phyloP scores from a whole-genome alignment of 2,797 vertebrate genomes.

The Sebastiscus albofasciatus region DNA sequence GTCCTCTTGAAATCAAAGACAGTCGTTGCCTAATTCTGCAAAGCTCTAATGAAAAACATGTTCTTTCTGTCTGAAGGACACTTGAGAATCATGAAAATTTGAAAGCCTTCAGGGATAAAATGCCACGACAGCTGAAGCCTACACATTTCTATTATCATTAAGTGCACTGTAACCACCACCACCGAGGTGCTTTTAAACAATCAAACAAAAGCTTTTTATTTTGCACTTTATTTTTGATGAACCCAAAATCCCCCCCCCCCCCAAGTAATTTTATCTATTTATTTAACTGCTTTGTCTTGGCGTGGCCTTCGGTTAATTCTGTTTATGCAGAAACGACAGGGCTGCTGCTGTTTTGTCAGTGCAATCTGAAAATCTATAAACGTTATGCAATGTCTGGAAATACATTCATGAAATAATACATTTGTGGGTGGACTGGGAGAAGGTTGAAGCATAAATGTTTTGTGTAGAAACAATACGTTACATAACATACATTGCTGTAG shows the following conservation, averaged over 20 bases:
- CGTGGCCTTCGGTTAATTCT: background rate
- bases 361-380: conserved; percentile 56
- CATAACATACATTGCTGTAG: conserved; percentile 53
- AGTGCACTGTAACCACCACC: background rate
- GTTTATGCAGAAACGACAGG: conserved; percentile 20
- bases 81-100: conserved; percentile 1
- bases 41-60: conserved; percentile 4
- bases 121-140: background rate
- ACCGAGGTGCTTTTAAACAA: background rate
- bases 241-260: background rate
- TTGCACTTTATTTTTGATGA: background rate
- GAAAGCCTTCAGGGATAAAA: conserved; percentile 11
- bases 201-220: conserved; percentile 1
- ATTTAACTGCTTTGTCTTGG: conserved; percentile 1
- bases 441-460: conserved; percentile 41
- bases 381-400: conserved; percentile 73
- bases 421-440: conserved; percentile 77
- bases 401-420: conserved; percentile 76
- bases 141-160: conserved; percentile 10
- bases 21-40: background rate
- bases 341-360: conserved; percentile 51
- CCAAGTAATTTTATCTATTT: background rate
- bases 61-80: conserved; percentile 37
- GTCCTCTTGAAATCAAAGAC: conserved; percentile 34
- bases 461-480: conserved; percentile 62